phyloP scores from a whole-genome alignment of 2,888 invertebrate genomes.

The Lysandra bellargus region DNA sequence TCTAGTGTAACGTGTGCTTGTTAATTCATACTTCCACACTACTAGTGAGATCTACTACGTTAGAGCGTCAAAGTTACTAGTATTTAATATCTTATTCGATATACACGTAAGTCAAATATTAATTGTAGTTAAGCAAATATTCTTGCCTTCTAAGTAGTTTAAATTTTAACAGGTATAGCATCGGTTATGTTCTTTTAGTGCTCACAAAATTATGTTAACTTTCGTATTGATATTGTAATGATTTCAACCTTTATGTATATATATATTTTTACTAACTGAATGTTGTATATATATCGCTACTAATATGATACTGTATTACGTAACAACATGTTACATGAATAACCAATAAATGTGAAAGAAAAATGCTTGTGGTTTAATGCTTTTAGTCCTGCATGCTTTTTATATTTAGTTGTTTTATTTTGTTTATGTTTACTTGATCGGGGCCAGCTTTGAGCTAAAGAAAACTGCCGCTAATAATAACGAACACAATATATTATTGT shows the following conservation, averaged over 20 bases:
- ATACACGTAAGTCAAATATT: constrained; percentile 26
- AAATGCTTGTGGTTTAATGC: constrained; percentile 76
- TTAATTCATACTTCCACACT: constrained; percentile 22
- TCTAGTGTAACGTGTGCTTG: constrained; percentile 4
- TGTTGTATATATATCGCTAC: constrained; percentile 48
- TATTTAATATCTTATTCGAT: constrained; percentile 28
- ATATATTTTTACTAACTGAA: constrained; percentile 38
- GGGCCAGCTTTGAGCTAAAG: constrained; percentile 59
- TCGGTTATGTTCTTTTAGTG: background rate
- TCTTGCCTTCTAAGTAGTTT: constrained; percentile 30
- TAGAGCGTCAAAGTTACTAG: constrained; percentile 25
- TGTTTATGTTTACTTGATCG: constrained; percentile 49
- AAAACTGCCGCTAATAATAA: constrained; percentile 33
- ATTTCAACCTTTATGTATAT: constrained; percentile 41
- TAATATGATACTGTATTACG: constrained; percentile 61
- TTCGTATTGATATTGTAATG: constrained; percentile 33
- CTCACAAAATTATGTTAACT: constrained; percentile 13
- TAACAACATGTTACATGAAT: constrained; percentile 64
- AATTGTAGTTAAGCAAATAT: constrained; percentile 26
- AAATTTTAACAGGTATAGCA: constrained; percentile 5
- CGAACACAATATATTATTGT: constrained; percentile 20
- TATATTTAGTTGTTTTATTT: constrained; percentile 52
- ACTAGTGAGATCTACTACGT: constrained; percentile 27
- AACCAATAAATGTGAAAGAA: constrained; percentile 75
- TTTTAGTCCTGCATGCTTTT: constrained; percentile 76